A percentile compares a stretch with the other conserved stretches of the same genome.
Evolutionary conservation across 2,797 vertebrate genomes (phyloP).

Genomic region (Graptemys geographica): DNA sequence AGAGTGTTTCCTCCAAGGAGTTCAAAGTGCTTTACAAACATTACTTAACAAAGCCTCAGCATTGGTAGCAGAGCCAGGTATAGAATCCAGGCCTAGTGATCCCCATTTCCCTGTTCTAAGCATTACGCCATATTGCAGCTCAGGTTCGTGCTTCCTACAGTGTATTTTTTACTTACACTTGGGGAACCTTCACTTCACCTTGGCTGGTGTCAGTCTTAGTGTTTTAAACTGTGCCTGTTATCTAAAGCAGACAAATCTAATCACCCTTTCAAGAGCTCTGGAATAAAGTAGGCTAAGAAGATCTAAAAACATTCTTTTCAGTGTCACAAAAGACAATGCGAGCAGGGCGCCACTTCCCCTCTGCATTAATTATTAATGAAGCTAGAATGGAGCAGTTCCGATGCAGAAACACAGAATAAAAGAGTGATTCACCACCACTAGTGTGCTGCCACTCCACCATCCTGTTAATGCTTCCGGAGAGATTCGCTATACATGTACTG

Average conservation of each 20-base stretch:
- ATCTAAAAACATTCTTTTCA: slow-evolving; percentile 14
- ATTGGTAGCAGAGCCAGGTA: background rate
- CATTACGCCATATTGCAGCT: background rate
- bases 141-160: background rate
- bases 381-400: background rate
- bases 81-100: background rate
- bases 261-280: slow-evolving; percentile 22
- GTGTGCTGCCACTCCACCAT: rapidly evolving
- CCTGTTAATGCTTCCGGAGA: background rate
- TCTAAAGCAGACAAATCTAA: slow-evolving; percentile 11
- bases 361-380: slow-evolving; percentile 60
- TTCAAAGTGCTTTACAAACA: background rate
- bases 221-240: background rate
- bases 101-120: background rate
- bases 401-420: slow-evolving; percentile 24
- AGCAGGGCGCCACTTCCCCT: background rate
- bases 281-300: slow-evolving; percentile 37
- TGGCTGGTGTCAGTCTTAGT: background rate
- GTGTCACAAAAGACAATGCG: background rate
- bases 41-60: background rate
- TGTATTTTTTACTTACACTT: background rate
- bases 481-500: background rate
- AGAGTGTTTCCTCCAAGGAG: background rate
- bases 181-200: slow-evolving; percentile 4
- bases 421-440: background rate